Conservation (phyloP, 1,140 invertebrate species). For the Pissodes strobi region DNA sequence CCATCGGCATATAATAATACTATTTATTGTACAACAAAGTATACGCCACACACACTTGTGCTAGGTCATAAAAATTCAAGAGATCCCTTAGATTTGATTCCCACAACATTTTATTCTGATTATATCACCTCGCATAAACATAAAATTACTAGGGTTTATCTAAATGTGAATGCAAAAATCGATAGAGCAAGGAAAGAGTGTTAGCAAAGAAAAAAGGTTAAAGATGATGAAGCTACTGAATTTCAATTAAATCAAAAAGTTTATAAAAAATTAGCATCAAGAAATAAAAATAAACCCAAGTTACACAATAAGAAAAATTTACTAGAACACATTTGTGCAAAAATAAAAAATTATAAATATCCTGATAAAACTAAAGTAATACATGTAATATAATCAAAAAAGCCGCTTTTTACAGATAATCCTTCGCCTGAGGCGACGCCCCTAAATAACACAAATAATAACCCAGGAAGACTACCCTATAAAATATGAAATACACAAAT, state of each 20-base stretch:
- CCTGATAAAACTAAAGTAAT: slow-evolving; percentile 13
- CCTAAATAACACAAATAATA: slow-evolving; percentile 15
- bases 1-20: slow-evolving; percentile 40
- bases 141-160: slow-evolving; percentile 18
- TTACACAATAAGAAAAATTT: slow-evolving; percentile 19
- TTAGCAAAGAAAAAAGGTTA: slow-evolving; percentile 3
- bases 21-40: slow-evolving; percentile 37
- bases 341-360: slow-evolving; percentile 19
- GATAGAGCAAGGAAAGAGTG: slow-evolving; percentile 21
- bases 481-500: slow-evolving; percentile 25
- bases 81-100: slow-evolving; percentile 30
- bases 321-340: slow-evolving; percentile 14
- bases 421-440: neutral
- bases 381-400: slow-evolving; percentile 3
- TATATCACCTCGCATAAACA: slow-evolving; percentile 20
- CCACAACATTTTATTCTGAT: slow-evolving; percentile 27
- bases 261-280: neutral
- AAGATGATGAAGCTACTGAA: slow-evolving; percentile 1
- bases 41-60: slow-evolving; percentile 32
- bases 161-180: slow-evolving; percentile 3
- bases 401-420: neutral
- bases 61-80: slow-evolving; percentile 37
- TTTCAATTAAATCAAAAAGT: slow-evolving; percentile 19
- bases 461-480: slow-evolving; percentile 29
- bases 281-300: slow-evolving; percentile 23